Evolutionary conservation across 2,888 invertebrate species (phyloP).

Genomic region (Lasioglossum calceatum): DNA sequence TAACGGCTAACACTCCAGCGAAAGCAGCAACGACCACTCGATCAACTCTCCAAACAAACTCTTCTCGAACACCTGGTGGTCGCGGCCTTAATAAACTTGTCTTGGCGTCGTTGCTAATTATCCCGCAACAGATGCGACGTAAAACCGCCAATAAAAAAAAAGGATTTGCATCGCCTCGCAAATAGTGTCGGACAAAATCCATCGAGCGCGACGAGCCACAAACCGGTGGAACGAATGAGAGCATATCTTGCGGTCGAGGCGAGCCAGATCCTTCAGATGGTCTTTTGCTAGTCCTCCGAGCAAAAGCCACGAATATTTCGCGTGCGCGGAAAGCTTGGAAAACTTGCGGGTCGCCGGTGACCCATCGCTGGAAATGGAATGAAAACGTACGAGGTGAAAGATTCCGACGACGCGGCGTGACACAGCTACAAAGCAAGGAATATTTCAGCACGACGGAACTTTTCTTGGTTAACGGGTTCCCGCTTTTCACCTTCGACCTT

Average conservation of each 20-base stretch:
- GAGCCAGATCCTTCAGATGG: slow-evolving; percentile 6
- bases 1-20: neutral
- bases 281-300: neutral
- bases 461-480: slow-evolving; percentile 66
- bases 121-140: neutral
- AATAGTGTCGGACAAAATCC: slow-evolving; percentile 51
- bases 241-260: slow-evolving; percentile 57
- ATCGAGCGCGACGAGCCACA: slow-evolving; percentile 61
- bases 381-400: neutral
- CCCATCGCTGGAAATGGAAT: neutral
- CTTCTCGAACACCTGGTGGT: neutral
- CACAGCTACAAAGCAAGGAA: neutral
- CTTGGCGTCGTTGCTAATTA: neutral
- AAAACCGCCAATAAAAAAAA: neutral
- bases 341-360: neutral
- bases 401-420: neutral
- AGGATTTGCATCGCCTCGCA: slow-evolving; percentile 33
- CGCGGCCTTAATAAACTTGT: neutral
- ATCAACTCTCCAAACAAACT: neutral
- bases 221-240: slow-evolving; percentile 60
- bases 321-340: neutral
- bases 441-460: slow-evolving; percentile 45
- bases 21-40: neutral
- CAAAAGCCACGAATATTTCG: neutral
- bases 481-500: slow-evolving; percentile 69